Evolutionary conservation across 2,113 vertebrate genomes (phyloP).

Genomic region (Onychorhynchus coronatus): DNA sequence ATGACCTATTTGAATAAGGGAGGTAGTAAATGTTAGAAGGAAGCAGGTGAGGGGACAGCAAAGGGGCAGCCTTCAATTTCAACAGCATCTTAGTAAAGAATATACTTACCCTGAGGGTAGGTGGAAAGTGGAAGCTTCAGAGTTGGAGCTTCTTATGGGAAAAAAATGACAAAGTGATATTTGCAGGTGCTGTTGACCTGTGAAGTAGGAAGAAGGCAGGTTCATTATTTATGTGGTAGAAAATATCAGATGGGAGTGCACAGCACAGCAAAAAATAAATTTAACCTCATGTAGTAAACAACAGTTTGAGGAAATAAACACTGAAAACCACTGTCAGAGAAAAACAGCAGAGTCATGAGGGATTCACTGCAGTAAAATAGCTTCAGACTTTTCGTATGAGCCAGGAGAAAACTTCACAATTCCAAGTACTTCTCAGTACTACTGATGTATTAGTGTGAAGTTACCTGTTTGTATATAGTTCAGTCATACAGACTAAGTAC

Average conservation of each 20-base stretch:
- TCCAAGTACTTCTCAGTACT: not conserved
- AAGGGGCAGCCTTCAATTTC: not conserved
- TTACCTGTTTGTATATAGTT: not conserved
- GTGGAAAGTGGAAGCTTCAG: not conserved
- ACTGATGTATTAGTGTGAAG: not conserved
- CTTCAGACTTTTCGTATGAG: not conserved
- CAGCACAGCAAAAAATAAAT: not conserved
- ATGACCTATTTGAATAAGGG: not conserved
- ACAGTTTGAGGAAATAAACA: not conserved
- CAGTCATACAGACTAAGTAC: not conserved
- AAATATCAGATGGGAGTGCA: not conserved
- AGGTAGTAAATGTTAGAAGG: not conserved
- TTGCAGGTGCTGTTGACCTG: not conserved
- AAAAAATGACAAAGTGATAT: not conserved
- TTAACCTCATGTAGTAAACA: not conserved
- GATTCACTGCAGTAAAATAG: not conserved
- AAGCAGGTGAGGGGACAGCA: not conserved
- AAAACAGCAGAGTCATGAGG: not conserved
- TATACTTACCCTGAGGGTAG: not conserved
- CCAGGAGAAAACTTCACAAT: not conserved
- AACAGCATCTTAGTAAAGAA: not conserved
- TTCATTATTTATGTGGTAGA: not conserved
- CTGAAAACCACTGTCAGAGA: not conserved
- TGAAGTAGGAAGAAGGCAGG: not conserved
- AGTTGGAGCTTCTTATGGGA: not conserved